These are phyloP conservation scores for Megaceryle torquata DNA, from an alignment of 2,113 vertebrate genomes.

Conservation along the genomic window DNA sequence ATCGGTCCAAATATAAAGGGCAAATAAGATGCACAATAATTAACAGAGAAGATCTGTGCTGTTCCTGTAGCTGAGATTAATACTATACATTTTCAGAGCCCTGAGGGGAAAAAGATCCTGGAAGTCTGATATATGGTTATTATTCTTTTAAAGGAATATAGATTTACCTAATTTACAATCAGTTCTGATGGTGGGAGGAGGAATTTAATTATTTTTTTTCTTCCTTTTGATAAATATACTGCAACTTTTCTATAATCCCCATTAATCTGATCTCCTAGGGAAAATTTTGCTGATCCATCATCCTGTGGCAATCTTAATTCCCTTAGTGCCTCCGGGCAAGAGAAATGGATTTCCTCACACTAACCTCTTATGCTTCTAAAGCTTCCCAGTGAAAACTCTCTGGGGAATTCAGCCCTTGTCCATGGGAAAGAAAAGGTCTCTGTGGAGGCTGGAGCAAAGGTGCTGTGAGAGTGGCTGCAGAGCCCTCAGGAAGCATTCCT, in stretches of 20 bases:
- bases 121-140: slow-evolving; percentile 4
- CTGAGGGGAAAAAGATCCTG: not conserved
- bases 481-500: not conserved
- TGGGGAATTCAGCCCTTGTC: not conserved
- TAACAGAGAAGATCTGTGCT: not conserved
- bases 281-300: slow-evolving; percentile 40
- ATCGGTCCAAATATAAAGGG: not conserved
- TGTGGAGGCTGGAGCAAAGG: not conserved
- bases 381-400: not conserved
- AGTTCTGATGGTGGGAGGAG: slow-evolving; percentile 37
- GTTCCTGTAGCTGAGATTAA: not conserved
- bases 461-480: not conserved
- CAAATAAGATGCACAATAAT: not conserved
- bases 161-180: slow-evolving; percentile 61
- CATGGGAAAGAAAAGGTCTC: not conserved
- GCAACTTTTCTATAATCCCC: slow-evolving; percentile 60
- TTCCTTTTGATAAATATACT: slow-evolving; percentile 51
- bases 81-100: not conserved
- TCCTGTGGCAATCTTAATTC: slow-evolving; percentile 1
- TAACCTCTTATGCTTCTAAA: not conserved
- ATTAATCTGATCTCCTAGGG: slow-evolving; percentile 64
- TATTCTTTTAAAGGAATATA: slow-evolving; percentile 52
- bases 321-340: slow-evolving; percentile 6
- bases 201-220: slow-evolving; percentile 20
- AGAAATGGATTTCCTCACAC: slow-evolving; percentile 4